Base-by-base conservation (phyloP, 23 tunicate genomes). In the Halocynthia roretzi region DNA sequence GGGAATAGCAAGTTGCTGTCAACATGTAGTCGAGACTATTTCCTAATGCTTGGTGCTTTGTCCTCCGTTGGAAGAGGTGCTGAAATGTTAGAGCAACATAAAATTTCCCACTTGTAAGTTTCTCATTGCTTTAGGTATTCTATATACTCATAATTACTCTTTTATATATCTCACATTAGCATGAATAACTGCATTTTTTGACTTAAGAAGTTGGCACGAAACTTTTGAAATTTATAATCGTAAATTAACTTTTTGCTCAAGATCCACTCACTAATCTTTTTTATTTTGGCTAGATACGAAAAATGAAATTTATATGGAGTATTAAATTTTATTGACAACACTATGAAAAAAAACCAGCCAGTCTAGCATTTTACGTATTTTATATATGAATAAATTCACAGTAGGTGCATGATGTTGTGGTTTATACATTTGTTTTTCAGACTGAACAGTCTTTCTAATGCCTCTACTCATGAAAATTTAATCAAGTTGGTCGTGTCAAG, bases 11-110 rank as follows among this genome's bases (percentile, higher is more conserved):
- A 5, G 8, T 74, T 50, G 54, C 17, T 74, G 56, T 74, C 78
- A 55, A 90, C 87, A 31, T 90, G 90, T 63, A 78, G 83, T 17
- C 74, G 96, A 11, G 96, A 90, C 50, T 90, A 90, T 77, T 84
- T 77, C 63, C 86, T 90, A 60, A 77, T 90, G 50, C 80, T 90
- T 10, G 89, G 91, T 51, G 76, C 96, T 22, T 70, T 90, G 76
- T 84, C 96, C 10, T 66, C 77, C 61, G 68, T 71, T 50, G 65
- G 73, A 8, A 71, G 57, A 10, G 96, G 96, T 23, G 80, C 76
- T 56, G 51, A 69, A 21, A 60, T 90, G 6, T 77, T 90, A 51
- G 72, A 64, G 5, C 81, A 84, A 10, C 75, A 85, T 80, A 76
- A 77, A 75, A 89, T 70, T 40, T 90, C 71, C 54, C 76, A 80